These are phyloP conservation scores for Tenualosa thibaudeaui DNA, from an alignment of 2,797 vertebrate genomes.

Conservation along the genomic window DNA sequence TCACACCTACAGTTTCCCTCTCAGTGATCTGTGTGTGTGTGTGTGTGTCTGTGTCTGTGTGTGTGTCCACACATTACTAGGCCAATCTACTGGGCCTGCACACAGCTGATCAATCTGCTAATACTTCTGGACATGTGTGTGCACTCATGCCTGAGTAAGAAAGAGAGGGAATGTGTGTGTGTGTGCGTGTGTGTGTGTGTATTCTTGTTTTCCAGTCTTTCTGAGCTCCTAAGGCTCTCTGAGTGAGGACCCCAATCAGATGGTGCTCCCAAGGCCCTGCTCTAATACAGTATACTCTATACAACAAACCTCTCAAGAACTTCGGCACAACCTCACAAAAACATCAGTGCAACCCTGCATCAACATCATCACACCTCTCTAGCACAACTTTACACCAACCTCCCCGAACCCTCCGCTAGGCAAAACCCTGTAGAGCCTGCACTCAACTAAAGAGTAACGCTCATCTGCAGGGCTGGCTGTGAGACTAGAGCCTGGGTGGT, in stretches of 20 bases:
- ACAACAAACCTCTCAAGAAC: not conserved
- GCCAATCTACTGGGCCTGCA: not conserved
- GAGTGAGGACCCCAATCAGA: constrained; percentile 51
- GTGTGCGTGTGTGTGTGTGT: not conserved
- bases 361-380: not conserved
- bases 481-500: not conserved
- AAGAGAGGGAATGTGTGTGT: not conserved
- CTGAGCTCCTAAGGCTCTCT: constrained; percentile 62
- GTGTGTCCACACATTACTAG: not conserved
- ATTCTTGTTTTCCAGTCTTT: not conserved
- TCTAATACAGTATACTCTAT: too few relatives aligned
- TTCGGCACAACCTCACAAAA: not conserved
- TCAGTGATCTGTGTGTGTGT: not conserved
- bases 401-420: too few relatives aligned
- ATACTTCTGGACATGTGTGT: not conserved
- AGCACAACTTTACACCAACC: not conserved
- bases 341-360: not conserved
- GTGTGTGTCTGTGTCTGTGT: not conserved
- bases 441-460: too few relatives aligned
- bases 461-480: too few relatives aligned
- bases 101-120: not conserved
- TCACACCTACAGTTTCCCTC: not conserved
- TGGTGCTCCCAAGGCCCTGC: too few relatives aligned
- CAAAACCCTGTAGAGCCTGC: too few relatives aligned
- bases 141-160: too few relatives aligned